phyloP scores from a whole-genome alignment of 2,888 invertebrate genomes.

The Keiferia lycopersicella region DNA sequence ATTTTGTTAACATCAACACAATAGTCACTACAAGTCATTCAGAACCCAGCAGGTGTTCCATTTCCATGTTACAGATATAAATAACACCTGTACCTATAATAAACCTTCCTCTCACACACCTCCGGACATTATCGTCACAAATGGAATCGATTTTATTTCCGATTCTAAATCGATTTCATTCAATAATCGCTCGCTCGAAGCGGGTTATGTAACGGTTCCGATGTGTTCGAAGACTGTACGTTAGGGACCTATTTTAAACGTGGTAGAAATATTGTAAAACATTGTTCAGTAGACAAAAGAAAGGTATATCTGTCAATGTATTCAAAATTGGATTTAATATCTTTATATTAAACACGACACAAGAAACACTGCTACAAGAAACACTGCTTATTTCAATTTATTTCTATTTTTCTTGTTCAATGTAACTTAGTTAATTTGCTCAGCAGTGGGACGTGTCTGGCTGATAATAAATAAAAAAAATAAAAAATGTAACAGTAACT shows the following conservation, averaged over 20 bases:
- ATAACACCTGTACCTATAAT: constrained; percentile 11
- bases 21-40: not conserved
- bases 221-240: constrained; percentile 42
- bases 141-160: constrained; percentile 36
- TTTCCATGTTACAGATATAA: constrained; percentile 27
- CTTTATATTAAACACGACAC: no score
- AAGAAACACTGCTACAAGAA: no score
- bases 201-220: constrained; percentile 44
- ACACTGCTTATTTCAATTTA: no score
- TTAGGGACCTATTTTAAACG: constrained; percentile 30
- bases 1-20: no score
- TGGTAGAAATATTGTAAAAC: not conserved
- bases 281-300: no score
- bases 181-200: constrained; percentile 40
- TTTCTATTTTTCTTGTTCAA: no score
- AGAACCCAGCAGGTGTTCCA: not conserved
- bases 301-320: no score
- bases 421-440: no score
- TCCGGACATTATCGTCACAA: constrained; percentile 33
- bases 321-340: no score
- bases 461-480: no score
- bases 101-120: constrained; percentile 14
- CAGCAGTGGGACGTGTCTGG: no score
- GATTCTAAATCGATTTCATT: constrained; percentile 42
- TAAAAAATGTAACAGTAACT: no score